A percentile compares a stretch with the other conserved stretches of the same genome.
Conservation (phyloP, 2,888 invertebrate species). For the Anaspis maculata region DNA sequence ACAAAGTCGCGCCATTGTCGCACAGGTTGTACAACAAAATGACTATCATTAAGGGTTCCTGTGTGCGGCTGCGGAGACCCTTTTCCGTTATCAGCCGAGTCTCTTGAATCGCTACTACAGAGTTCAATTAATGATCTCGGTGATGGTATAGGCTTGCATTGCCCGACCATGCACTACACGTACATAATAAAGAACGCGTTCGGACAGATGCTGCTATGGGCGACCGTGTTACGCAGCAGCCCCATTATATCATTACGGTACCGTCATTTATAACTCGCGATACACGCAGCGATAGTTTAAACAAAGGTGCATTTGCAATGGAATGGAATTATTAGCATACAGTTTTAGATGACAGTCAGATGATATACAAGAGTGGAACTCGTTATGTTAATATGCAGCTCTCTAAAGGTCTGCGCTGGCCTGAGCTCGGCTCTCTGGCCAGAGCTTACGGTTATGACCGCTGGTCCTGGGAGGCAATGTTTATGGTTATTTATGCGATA, state of each 20-base stretch:
- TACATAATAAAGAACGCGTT: background rate
- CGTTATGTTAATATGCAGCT: conserved; percentile 40
- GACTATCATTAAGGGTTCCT: too few species aligned
- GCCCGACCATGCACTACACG: background rate
- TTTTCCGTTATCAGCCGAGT: too few species aligned
- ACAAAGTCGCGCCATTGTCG: too few species aligned
- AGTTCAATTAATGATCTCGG: too few species aligned
- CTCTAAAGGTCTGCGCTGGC: conserved; percentile 8
- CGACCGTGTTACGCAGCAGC: conserved; percentile 29
- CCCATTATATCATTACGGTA: conserved; percentile 29
- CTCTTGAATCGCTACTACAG: too few species aligned
- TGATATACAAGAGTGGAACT: conserved; percentile 42
- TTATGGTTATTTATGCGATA: conserved; percentile 41
- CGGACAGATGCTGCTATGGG: conserved; percentile 14
- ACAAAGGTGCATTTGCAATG: conserved; percentile 41
- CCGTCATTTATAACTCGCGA: conserved; percentile 29
- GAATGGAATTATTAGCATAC: conserved; percentile 42
- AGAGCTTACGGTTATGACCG: conserved; percentile 34
- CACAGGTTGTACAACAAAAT: too few species aligned
- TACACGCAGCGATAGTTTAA: conserved; percentile 32
- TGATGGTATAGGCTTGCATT: too few species aligned
- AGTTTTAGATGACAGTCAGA: conserved; percentile 43
- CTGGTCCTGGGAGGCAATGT: conserved; percentile 35
- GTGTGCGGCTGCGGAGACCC: too few species aligned
- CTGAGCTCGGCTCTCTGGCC: conserved; percentile 18